Evolutionary conservation across 30 jellyfish, hydroid and myxozoan genomes (phyloP), one percentile per base, ranked within the genome.

Genomic region (Calvadosia cruxmelitensis): DNA sequence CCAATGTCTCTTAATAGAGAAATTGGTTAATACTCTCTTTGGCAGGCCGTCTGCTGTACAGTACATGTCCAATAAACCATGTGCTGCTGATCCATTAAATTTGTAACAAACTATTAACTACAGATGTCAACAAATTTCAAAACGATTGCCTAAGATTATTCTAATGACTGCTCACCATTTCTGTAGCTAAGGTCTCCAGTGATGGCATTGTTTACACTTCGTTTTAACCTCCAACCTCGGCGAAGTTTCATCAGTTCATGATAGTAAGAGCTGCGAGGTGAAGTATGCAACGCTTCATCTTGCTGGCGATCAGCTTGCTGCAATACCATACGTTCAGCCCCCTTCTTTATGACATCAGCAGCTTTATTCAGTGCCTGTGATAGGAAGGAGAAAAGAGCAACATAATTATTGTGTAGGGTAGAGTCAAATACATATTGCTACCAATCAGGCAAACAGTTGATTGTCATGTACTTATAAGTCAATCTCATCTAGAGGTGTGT

Each of bases 141-240:
- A n/a, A n/a, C n/a, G n/a, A n/a, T n/a, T n/a, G n/a, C n/a, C n/a
- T n/a, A n/a, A n/a, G n/a, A n/a, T n/a, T n/a, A n/a, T n/a, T n/a
- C n/a, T n/a, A 49, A 49, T 49, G n/a, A 10, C 16, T 25, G 29
- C 3, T 24, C 27, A 80, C 93, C 93, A 34, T 92, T 75, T 33
- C 78, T 73, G 51, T 80, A 82, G 74, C 98, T 89, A 64, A 89
- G 61, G 51, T 89, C 98, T 16, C 98, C 94, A 26, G 86, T 75
- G 15, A 89, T 77, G 2, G 79, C 70, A 69, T 42, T 42, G 20
- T 72, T 81, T 34, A 93, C 98, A 13, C 84, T 29, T 67, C 75
- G 81, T 57, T 89, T 89, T 1, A 89, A 90, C 53, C 84, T 83
- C 98, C 98, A 89, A 53, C 75, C 32, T 61, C 71, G 92, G 13